Evolutionary conservation across 2,797 vertebrate genomes (phyloP).

Genomic region (Orientallactaga sibirica): DNA sequence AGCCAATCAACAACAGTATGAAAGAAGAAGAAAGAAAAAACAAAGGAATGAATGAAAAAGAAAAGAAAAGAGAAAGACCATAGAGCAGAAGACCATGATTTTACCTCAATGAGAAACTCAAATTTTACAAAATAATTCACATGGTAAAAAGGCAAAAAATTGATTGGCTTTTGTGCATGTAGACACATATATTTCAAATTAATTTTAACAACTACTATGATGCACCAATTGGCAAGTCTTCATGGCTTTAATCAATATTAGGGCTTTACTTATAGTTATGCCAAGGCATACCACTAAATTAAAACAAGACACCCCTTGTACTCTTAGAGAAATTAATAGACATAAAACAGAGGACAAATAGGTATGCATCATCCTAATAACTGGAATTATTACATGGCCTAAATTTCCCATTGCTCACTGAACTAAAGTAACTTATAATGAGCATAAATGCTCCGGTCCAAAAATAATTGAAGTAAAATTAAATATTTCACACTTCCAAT

Average conservation of each 20-base stretch:
- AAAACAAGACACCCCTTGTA: background rate
- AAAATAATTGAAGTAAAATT: conserved; percentile 50
- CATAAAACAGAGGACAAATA: conserved; percentile 47
- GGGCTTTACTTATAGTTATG: conserved; percentile 21
- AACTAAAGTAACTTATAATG: conserved; percentile 47
- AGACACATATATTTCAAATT: background rate
- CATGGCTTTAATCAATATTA: conserved; percentile 16
- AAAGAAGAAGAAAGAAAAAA: background rate
- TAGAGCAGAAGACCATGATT: conserved; percentile 4
- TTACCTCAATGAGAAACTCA: background rate
- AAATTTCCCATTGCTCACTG: conserved; percentile 20
- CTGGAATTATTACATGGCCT: background rate
- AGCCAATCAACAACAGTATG: background rate
- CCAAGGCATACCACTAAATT: background rate
- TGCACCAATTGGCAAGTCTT: conserved; percentile 40
- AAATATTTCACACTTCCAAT: conserved; percentile 17
- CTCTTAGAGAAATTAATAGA: background rate
- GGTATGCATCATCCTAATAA: background rate
- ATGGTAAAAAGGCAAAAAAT: background rate
- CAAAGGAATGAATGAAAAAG: no score
- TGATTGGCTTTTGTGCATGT: background rate
- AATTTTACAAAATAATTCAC: conserved; percentile 40
- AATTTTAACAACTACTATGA: conserved; percentile 38
- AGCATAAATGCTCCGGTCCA: conserved; percentile 6
- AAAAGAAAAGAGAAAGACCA: no score